These are phyloP conservation scores for Macropis europaea DNA, from an alignment of 2,888 invertebrate genomes.

Conservation along the genomic window DNA sequence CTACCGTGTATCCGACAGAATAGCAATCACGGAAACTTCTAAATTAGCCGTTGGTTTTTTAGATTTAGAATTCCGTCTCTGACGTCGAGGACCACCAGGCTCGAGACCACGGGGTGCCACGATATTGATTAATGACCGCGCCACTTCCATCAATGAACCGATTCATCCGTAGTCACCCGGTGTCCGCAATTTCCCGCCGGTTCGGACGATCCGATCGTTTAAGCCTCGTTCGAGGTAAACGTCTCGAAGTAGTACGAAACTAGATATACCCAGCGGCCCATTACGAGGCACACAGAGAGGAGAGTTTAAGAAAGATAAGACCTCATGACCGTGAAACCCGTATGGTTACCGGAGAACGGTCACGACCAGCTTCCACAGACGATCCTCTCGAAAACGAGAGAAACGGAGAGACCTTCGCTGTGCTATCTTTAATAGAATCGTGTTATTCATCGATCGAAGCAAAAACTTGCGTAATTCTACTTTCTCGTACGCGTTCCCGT, in stretches of 20 bases:
- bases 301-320: constrained; percentile 56
- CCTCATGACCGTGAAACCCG: constrained; percentile 48
- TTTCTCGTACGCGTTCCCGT: neutral
- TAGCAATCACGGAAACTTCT: too few relatives aligned
- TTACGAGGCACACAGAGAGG: constrained; percentile 32
- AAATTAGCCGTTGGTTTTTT: too few relatives aligned
- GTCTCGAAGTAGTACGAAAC: constrained; percentile 56
- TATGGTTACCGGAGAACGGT: constrained; percentile 34
- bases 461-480: constrained; percentile 22
- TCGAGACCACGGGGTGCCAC: too few relatives aligned
- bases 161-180: neutral
- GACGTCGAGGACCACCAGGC: too few relatives aligned
- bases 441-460: constrained; percentile 51
- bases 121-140: constrained; percentile 14
- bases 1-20: too few relatives aligned
- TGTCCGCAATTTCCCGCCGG: neutral
- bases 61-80: too few relatives aligned
- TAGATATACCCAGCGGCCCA: constrained; percentile 50
- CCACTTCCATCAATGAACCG: neutral
- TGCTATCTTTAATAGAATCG: constrained; percentile 54
- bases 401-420: neutral
- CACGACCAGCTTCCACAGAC: constrained; percentile 9
- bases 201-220: constrained; percentile 7
- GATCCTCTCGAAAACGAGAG: neutral
- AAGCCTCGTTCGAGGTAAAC: constrained; percentile 16